Evolutionary conservation across 2,113 vertebrate genomes (phyloP).

Genomic region (Lagenorhynchus albirostris): DNA sequence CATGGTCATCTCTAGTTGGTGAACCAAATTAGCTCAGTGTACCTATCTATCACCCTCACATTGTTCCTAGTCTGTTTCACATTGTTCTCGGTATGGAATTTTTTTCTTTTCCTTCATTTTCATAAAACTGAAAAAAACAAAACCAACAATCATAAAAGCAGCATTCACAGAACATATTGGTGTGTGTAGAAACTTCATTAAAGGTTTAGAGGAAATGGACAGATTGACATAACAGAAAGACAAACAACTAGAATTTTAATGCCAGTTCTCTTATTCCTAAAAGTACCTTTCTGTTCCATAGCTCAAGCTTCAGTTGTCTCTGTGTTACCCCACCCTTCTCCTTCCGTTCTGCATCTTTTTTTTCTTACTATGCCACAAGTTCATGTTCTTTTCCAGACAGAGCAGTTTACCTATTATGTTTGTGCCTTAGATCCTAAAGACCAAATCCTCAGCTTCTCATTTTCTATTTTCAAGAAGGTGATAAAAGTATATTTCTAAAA

Average conservation of each 20-base stretch:
- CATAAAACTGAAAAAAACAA: background rate
- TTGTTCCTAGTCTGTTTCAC: background rate
- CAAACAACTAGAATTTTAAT: background rate
- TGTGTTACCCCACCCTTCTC: background rate
- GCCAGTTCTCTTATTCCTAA: background rate
- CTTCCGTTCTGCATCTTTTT: background rate
- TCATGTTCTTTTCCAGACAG: background rate
- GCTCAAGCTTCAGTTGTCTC: background rate
- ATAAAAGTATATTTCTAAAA: slow-evolving; percentile 5
- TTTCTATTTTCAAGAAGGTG: background rate
- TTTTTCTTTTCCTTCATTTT: background rate
- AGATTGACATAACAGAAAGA: background rate
- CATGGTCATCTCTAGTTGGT: background rate
- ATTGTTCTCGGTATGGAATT: background rate
- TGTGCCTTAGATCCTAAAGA: background rate
- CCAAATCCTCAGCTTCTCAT: background rate
- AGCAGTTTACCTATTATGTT: background rate
- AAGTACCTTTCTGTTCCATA: background rate
- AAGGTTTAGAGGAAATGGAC: background rate
- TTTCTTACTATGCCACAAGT: background rate
- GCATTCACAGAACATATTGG: background rate
- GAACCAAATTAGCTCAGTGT: background rate
- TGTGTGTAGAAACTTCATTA: background rate
- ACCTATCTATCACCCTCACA: background rate
- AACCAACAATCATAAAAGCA: background rate